Conservation (phyloP, 2,888 invertebrate genomes). For the Eurois occulta region DNA sequence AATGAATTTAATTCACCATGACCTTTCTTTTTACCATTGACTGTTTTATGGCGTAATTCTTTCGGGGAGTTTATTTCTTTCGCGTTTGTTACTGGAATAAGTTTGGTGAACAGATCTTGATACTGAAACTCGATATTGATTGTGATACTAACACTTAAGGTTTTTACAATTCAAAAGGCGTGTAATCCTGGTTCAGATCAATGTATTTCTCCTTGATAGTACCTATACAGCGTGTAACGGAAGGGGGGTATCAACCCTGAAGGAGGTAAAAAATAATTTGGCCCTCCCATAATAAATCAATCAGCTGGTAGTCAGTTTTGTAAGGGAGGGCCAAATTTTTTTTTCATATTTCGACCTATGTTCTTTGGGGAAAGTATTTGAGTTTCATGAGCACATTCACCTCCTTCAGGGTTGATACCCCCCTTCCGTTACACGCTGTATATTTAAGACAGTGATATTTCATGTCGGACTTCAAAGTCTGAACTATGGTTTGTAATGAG, state of each 20-base stretch:
- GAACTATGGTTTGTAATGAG: neutral
- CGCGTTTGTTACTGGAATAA: slow-evolving; percentile 7
- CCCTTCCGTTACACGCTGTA: too few species aligned
- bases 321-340: too few species aligned
- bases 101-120: slow-evolving; percentile 44
- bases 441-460: neutral
- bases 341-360: too few species aligned
- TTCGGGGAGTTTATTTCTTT: slow-evolving; percentile 69
- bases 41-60: slow-evolving; percentile 71
- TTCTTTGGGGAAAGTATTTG: too few species aligned
- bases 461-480: slow-evolving; percentile 4
- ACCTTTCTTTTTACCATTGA: slow-evolving; percentile 61
- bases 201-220: slow-evolving; percentile 6
- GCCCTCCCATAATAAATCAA: too few species aligned
- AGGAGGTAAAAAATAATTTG: too few species aligned
- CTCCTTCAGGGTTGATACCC: too few species aligned
- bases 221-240: too few species aligned
- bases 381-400: too few species aligned
- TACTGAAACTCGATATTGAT: slow-evolving; percentile 59
- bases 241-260: too few species aligned
- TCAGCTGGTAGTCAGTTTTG: too few species aligned
- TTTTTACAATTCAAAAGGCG: neutral
- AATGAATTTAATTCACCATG: slow-evolving; percentile 69
- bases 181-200: slow-evolving; percentile 32
- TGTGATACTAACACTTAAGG: slow-evolving; percentile 5